These are phyloP conservation scores for Henricia sp. DNA, from an alignment of 53 echinoderm and acorn worm genomes.

Conservation along the genomic window DNA sequence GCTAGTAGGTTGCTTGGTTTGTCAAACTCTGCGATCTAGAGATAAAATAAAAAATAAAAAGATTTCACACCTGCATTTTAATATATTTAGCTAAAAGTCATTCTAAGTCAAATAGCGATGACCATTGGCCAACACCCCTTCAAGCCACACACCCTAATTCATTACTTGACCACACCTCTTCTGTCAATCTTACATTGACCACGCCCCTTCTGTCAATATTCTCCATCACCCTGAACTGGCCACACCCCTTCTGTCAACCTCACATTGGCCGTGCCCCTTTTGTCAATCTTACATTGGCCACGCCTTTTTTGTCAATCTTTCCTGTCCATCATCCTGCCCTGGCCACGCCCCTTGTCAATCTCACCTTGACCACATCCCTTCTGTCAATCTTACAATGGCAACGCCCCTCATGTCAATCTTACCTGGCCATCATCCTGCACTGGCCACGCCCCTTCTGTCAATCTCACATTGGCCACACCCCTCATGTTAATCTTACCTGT, in stretches of 20 bases:
- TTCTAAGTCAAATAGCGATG: background rate
- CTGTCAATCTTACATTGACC: background rate
- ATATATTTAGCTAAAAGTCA: background rate
- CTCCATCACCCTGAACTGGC: background rate
- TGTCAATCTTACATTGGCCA: background rate
- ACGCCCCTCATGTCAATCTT: background rate
- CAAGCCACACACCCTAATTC: background rate
- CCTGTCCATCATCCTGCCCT: background rate
- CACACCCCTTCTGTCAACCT: background rate
- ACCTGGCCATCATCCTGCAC: background rate
- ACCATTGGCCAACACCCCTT: background rate
- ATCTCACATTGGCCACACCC: background rate
- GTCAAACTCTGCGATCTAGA: constrained; percentile 94
- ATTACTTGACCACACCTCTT: background rate
- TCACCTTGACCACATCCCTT: background rate
- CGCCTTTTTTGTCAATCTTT: background rate
- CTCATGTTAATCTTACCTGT: no score
- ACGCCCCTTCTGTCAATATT: background rate
- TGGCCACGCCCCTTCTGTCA: background rate
- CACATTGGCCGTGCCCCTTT: no score
- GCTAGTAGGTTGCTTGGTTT: constrained; percentile 81
- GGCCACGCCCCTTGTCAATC: background rate
- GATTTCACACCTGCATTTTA: background rate
- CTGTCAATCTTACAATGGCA: no score
- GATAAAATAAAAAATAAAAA: background rate